Evolutionary conservation across 2,113 vertebrate species (phyloP), one percentile per base, ranked within the genome.

Genomic region (Hippolais icterina): DNA sequence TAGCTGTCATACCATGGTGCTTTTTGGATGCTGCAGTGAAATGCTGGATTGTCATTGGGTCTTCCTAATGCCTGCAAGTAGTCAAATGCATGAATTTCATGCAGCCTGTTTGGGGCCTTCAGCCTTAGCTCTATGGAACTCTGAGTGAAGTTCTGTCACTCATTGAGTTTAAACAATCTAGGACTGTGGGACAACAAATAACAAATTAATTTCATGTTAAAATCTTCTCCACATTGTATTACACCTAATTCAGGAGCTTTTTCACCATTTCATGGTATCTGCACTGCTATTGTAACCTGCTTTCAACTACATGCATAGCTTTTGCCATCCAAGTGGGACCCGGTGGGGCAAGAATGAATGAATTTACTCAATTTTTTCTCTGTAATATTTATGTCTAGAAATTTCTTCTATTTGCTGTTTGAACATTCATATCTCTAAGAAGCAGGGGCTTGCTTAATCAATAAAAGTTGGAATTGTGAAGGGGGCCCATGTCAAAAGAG

Each of bases 1-100:
- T 68, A 35, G 31, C 22, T 68, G 33, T 41, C 2, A 0, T 46
- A 28, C 41, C 4, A 3, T 0, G 2, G 54, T 72, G 39, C 21
- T 69, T 93, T 91, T 25, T 39, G 33, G 15, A 22, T 63, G 33
- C 56, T 77, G 29, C 39, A 42, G 11, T 53, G 49, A 80, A 77
- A 19, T 83, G 17, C 53, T 42, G 47, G 22, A 5, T 59, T 65
- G 35, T 10, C 0, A 0, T 4, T 60, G 49, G 10, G 23, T 42
- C 33, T 47, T 54, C 7, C 17, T 42, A 2, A 11, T 22, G 9
- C 1, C 1, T 49, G 10, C 22, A 37, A 6, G 37, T 44, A 49
- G 25, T 75, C 37, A n/a, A 29, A 46, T 15, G 37, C 41, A 35
- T 10, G 9, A 12, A 12, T 80, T 77, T 72, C 7, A 2, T 64